Evolutionary conservation across 1,140 invertebrate species (phyloP), one percentile per base, ranked within the genome.

Genomic region (Leguminivora glycinivorella): DNA sequence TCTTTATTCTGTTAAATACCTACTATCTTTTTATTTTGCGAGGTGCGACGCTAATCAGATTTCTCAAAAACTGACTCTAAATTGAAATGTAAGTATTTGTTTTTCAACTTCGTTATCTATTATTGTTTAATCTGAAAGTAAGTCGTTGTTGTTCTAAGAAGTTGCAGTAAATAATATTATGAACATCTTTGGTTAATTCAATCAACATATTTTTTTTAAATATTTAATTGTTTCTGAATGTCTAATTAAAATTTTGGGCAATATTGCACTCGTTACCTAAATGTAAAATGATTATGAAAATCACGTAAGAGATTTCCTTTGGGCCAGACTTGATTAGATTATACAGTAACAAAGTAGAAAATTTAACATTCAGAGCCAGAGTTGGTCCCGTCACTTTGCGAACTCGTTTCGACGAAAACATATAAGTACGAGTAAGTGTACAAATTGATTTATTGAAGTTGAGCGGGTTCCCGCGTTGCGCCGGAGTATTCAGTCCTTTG

Each of bases 361-460:
- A 24, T 69, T 67, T 71, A 71, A 71, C 69, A 75, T 75, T 75
- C 79, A 75, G 76, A 80, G 78, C 83, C 72, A 77, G 73, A 80
- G 75, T 77, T 72, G 72, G 79, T 77, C 79, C 74, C 74, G 75
- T 80, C 79, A 87, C 83, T 81, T 84, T 71, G 78, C 72, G 63
- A 84, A 87, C 80, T 80, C 76, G 69, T 68, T 71, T 79, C 77
- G 72, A 67, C 75, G 77, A 74, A 74, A 78, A 86, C 84, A 84
- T 87, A 87, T 88, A 87, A 88, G 86, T 87, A 89, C 87, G 85
- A 74, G 82, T 85, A 87, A 89, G 83, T 87, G 87, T 83, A 89
- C 85, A 91, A 91, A 91, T 91, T 90, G 89, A 91, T 91, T 91
- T 91, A 90, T 91, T 87, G 83, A 91, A 91, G 89, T 91, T 90